These are phyloP conservation scores for Dromas ardeola DNA, from an alignment of 2,113 vertebrate genomes.

Conservation along the genomic window DNA sequence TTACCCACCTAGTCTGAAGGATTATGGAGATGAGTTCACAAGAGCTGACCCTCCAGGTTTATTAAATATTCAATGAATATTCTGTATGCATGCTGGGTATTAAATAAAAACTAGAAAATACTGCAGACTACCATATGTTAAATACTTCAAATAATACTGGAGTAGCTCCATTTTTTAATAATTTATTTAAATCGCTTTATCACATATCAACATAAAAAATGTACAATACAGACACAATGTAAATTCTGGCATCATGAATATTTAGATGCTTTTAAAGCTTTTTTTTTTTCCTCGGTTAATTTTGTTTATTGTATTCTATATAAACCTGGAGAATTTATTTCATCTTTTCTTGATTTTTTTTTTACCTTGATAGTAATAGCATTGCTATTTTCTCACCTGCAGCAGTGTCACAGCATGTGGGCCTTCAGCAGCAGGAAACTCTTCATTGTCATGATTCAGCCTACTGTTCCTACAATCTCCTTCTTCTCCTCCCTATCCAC, in stretches of 20 bases:
- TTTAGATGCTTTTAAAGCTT: constrained; percentile 8
- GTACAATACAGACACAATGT: background rate
- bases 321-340: background rate
- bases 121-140: constrained; percentile 24
- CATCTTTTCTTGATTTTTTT: background rate
- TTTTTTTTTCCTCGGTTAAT: background rate
- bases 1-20: constrained; percentile 60
- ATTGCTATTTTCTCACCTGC: background rate
- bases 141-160: constrained; percentile 40
- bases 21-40: constrained; percentile 80
- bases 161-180: constrained; percentile 44
- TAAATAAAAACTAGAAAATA: constrained; percentile 65
- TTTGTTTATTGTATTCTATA: background rate
- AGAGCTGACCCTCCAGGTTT: constrained; percentile 77
- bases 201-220: constrained; percentile 38
- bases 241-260: constrained; percentile 24
- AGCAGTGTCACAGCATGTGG: background rate
- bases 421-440: constrained; percentile 3
- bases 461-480: background rate
- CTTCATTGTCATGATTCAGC: background rate
- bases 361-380: background rate
- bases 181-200: constrained; percentile 66
- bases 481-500: background rate
- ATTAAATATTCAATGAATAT: constrained; percentile 75
- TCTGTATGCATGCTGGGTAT: constrained; percentile 50